Evolutionary conservation across 2,797 vertebrate genomes (phyloP).

Genomic region (Trichosurus vulpecula): DNA sequence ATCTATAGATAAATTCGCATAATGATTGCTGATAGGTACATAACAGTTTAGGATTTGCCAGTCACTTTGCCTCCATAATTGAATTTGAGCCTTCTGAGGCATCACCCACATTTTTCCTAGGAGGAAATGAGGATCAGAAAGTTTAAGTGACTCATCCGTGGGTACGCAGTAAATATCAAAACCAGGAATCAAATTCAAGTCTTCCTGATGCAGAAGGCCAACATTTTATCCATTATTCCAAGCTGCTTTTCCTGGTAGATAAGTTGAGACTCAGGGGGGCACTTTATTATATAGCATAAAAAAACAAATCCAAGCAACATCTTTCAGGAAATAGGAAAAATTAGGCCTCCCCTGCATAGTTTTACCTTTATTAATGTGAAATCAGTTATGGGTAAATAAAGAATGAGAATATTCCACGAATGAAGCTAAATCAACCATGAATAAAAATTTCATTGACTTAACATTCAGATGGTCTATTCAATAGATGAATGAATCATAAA

Average conservation of each 20-base stretch:
- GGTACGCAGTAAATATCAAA: not conserved
- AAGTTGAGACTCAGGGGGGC: not conserved
- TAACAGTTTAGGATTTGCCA: not conserved
- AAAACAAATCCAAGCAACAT: not conserved
- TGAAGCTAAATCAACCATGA: not conserved
- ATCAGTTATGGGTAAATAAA: constrained; percentile 7
- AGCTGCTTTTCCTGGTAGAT: not conserved
- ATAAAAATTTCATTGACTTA: not conserved
- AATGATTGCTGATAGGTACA: not conserved
- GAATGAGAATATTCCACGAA: constrained; percentile 29
- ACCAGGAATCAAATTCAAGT: not conserved
- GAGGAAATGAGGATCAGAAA: constrained; percentile 10
- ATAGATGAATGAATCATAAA: not conserved
- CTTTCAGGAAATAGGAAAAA: constrained; percentile 12
- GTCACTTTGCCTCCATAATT: not conserved
- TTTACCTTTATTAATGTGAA: constrained; percentile 24
- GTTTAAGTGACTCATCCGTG: not conserved
- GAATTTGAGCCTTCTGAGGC: not conserved
- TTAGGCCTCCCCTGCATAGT: not conserved
- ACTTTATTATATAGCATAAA: not conserved
- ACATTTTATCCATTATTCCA: not conserved
- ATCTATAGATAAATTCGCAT: not conserved
- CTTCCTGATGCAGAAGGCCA: not conserved
- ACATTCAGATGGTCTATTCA: not conserved
- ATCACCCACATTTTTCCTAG: constrained; percentile 16